Evolutionary conservation across 2,797 vertebrate genomes (phyloP).

Genomic region (Ciconia nigra): DNA sequence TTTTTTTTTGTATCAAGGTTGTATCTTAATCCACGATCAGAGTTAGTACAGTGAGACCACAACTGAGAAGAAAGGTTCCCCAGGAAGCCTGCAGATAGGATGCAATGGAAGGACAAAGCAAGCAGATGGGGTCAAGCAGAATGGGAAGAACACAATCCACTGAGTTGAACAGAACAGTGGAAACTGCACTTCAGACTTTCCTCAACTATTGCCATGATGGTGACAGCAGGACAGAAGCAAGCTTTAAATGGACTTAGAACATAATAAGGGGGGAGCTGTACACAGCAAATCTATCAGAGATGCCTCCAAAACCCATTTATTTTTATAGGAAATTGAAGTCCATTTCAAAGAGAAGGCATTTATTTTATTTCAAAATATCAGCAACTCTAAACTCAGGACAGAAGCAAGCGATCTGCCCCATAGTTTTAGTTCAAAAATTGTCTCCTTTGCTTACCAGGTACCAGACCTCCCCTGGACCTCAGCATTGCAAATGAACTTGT

Average conservation of each 20-base stretch:
- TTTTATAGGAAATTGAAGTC: background rate
- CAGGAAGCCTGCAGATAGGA: background rate
- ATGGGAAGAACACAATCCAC: background rate
- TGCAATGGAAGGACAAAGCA: background rate
- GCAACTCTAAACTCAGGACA: background rate
- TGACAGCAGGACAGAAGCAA: background rate
- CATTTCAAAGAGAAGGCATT: background rate
- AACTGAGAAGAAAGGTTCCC: background rate
- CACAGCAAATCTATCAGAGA: background rate
- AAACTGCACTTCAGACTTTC: background rate
- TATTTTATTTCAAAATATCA: background rate
- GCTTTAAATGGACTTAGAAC: background rate
- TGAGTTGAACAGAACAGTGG: background rate
- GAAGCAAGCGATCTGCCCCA: background rate
- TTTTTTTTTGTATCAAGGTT: background rate
- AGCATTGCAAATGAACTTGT: background rate
- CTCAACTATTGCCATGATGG: background rate
- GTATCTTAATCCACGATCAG: background rate
- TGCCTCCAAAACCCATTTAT: background rate
- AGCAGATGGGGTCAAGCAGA: background rate
- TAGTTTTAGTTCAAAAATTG: background rate
- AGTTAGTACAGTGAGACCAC: background rate
- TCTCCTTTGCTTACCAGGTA: background rate
- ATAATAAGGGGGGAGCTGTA: background rate
- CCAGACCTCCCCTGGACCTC: background rate